Percentiles rank a stretch among this genome's conserved stretches.
These are phyloP conservation scores for Chionomys nivalis DNA, from an alignment of 2,113 vertebrate species.

Conservation along the genomic window DNA sequence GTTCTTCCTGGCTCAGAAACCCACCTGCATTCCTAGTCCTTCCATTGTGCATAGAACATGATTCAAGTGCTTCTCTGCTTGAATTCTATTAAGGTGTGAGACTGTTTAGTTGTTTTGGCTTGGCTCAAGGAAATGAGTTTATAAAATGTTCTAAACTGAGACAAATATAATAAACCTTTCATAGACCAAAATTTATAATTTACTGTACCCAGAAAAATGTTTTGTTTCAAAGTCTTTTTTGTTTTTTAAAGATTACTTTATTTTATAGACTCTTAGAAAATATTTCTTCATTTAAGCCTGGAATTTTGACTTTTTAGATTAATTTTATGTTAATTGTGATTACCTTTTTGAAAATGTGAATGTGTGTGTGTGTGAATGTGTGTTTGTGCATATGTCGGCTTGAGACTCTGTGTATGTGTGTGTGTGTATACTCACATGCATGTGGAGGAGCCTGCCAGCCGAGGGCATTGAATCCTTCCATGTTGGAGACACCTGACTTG, in stretches of 20 bases:
- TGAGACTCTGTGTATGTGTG: not conserved
- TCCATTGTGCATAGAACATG: not conserved
- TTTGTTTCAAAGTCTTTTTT: not conserved
- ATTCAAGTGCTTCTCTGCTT: not conserved
- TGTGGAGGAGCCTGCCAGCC: not conserved
- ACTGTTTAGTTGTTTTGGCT: not conserved
- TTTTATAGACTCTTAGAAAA: constrained; percentile 33
- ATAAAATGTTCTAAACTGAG: not conserved
- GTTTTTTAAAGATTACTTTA: not conserved
- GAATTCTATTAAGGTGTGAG: not conserved
- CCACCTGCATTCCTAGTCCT: not conserved
- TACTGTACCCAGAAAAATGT: not conserved
- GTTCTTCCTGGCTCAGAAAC: not conserved
- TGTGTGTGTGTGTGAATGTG: not conserved
- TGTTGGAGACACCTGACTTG: not conserved
- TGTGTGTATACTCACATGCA: not conserved
- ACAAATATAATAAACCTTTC: not conserved
- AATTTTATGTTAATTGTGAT: not conserved
- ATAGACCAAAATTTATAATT: not conserved
- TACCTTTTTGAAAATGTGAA: not conserved
- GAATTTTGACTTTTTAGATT: constrained; percentile 42
- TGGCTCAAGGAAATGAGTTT: not conserved
- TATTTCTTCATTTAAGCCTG: constrained; percentile 8
- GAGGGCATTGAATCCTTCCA: not conserved
- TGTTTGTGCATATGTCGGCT: not conserved